Conservation (phyloP, 2,888 invertebrate genomes). For the Meandrusa payeni region DNA sequence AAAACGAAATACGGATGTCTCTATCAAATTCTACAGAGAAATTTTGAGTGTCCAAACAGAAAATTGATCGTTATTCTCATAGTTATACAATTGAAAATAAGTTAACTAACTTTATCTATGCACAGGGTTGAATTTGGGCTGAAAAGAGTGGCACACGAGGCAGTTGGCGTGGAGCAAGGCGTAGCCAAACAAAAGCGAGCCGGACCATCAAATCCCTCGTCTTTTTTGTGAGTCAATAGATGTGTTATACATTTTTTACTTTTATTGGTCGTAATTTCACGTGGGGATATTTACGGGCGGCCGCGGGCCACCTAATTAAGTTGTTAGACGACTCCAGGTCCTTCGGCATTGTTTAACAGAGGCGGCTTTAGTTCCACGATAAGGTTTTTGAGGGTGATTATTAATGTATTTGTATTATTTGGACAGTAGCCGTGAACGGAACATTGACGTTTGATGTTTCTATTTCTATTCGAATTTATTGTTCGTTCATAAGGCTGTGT, state of each 20-base stretch:
- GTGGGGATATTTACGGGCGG: constrained; percentile 77
- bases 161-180: constrained; percentile 58
- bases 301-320: constrained; percentile 78
- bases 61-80: neutral
- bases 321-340: constrained; percentile 70
- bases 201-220: constrained; percentile 71
- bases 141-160: constrained; percentile 30
- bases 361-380: constrained; percentile 61
- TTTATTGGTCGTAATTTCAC: constrained; percentile 79
- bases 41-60: too few relatives aligned
- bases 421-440: constrained; percentile 55
- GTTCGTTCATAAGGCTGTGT: neutral
- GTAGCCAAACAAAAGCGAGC: constrained; percentile 69
- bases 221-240: constrained; percentile 76
- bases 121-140: constrained; percentile 30
- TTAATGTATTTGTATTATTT: constrained; percentile 55
- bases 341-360: constrained; percentile 70
- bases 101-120: neutral
- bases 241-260: constrained; percentile 79
- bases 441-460: constrained; percentile 1
- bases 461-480: constrained; percentile 10
- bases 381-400: constrained; percentile 55
- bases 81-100: neutral
- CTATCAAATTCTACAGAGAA: too few relatives aligned
- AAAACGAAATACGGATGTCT: too few relatives aligned